phyloP scores from a whole-genome alignment of 2,888 invertebrate genomes.

The Andrena flavipes region DNA sequence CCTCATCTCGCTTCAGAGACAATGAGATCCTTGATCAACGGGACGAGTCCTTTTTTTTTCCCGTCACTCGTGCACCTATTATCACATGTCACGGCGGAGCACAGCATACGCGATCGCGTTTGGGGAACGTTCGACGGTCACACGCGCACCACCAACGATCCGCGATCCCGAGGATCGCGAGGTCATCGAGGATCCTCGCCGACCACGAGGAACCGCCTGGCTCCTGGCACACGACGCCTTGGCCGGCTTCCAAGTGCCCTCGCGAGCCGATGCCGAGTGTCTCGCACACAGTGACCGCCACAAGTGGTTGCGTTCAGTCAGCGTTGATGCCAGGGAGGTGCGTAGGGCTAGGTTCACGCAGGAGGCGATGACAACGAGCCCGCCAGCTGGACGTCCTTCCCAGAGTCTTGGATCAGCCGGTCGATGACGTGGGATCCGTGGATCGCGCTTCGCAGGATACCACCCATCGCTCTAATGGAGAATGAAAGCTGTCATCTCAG shows the following conservation, averaged over 20 bases:
- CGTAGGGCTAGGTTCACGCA: neutral
- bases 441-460: slow-evolving; percentile 38
- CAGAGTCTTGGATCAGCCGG: slow-evolving; percentile 2
- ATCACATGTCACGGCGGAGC: slow-evolving; percentile 50
- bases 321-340: slow-evolving; percentile 21
- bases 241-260: slow-evolving; percentile 46
- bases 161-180: slow-evolving; percentile 10
- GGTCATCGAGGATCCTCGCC: slow-evolving; percentile 40
- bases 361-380: neutral
- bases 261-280: slow-evolving; percentile 28
- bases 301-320: slow-evolving; percentile 82
- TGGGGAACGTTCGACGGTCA: slow-evolving; percentile 25
- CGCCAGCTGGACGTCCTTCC: neutral
- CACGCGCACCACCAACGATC: slow-evolving; percentile 37
- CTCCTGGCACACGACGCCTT: slow-evolving; percentile 22
- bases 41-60: slow-evolving; percentile 47
- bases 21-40: slow-evolving; percentile 33
- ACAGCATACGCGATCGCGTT: slow-evolving; percentile 25
- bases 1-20: slow-evolving; percentile 35
- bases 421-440: slow-evolving; percentile 16
- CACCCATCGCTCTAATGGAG: slow-evolving; percentile 49
- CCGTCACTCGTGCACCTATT: slow-evolving; percentile 54
- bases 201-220: slow-evolving; percentile 14
- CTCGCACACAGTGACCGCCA: slow-evolving; percentile 71
- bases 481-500: slow-evolving; percentile 22